Base-by-base conservation (phyloP, 1,140 invertebrate species). In the Leguminivora glycinivorella region DNA sequence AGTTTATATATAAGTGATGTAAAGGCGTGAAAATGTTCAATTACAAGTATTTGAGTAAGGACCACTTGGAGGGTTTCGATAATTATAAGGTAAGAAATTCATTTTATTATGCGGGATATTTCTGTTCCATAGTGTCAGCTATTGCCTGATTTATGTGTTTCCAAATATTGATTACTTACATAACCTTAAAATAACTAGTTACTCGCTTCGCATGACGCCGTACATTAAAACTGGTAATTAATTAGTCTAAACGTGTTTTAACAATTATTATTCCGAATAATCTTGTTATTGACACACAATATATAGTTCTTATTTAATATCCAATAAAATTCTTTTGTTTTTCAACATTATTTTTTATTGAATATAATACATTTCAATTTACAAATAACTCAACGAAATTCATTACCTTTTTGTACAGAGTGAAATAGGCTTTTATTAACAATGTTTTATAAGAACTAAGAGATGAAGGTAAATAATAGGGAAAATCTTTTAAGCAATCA, bases 21-120 rank as follows among this genome's bases (percentile, higher is more conserved):
- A 29, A 29, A 63, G 7, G 31, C 26, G 60, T 60, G 69, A 89
- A 93, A 84, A 90, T 93, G 82, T 83, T 94, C 73, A 93, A 95
- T 84, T 92, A 93, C 67, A 93, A 96, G 83, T 98, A 98, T 89
- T 92, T 98, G 68, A 94, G 93, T 40, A 92, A 94, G 70, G 95
- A 97, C 76, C 96, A 98, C 83, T 93, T 98, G 52, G 93, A 95
- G 81, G 97, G 97, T 56, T 98, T 98, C 91, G 97, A 98, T 90
- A 96, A 96, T 92, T 98, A 98, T 85, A 98, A 98, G 94, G 97
- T 98, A 93, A 91, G 75, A 82, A 43, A 58, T 43, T 31, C 7
- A 56, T 67, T 29, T 56, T 71, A n/a, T 43, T 22, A n/a, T 70
- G 38, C 24, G 14, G 12, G 1, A 26, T 6, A 6, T 31, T 17